Conservation (phyloP, 2,797 vertebrate genomes). For the Gadopsis bispinosus region DNA sequence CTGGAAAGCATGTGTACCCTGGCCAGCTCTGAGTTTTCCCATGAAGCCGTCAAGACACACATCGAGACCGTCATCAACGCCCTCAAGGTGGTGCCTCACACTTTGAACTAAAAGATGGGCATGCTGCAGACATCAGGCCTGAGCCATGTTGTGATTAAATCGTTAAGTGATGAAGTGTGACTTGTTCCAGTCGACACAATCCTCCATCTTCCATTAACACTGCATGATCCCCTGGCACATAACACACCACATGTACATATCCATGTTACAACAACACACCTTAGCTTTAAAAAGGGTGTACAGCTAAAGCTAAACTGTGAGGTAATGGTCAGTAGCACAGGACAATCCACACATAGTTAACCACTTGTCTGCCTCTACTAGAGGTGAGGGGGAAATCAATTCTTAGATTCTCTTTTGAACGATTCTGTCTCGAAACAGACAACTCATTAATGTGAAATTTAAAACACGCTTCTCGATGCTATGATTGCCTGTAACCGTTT, state of each 20-base stretch:
- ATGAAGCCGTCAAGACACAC: constrained; percentile 93
- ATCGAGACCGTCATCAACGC: constrained; percentile 94
- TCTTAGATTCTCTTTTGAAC: no score
- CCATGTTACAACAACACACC: background rate
- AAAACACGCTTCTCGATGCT: no score
- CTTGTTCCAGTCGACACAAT: background rate
- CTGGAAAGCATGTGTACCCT: constrained; percentile 94
- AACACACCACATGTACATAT: background rate
- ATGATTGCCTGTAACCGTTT: no score
- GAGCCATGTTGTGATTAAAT: background rate
- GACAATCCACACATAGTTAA: background rate
- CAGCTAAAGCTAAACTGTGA: background rate
- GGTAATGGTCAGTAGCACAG: background rate
- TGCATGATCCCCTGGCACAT: no score
- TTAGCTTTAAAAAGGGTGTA: background rate
- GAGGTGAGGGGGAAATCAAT: no score
- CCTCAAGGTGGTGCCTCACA: constrained; percentile 83
- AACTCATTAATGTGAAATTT: no score
- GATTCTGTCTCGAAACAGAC: no score
- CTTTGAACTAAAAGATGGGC: background rate
- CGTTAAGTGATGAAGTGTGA: background rate
- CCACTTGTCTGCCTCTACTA: background rate
- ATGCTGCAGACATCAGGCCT: background rate
- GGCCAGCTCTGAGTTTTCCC: constrained; percentile 94
- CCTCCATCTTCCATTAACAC: background rate